Evolutionary conservation across 2,888 invertebrate genomes (phyloP), one percentile per base, ranked within the genome.

Genomic region (Hydrotaea cyrtoneurina): DNA sequence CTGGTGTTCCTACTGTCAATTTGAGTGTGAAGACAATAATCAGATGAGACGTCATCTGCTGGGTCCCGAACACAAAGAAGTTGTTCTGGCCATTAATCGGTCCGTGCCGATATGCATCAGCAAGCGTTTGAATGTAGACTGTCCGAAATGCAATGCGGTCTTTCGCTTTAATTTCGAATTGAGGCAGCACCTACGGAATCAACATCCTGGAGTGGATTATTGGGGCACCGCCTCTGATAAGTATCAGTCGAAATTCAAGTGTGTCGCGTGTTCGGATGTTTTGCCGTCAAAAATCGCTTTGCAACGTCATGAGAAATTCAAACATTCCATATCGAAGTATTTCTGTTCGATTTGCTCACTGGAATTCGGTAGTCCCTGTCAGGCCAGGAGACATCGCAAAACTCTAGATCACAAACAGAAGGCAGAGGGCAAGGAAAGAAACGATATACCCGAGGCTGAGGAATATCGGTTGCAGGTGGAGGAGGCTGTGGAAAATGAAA

Each of bases 21-120:
- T 94, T 86, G 94, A 95, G 90, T 94, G 95, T 87, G 93, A 93
- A 13, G 93, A 94, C 46, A 95, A 95, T 71, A 93, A 94, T 72
- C 93, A 93, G 79, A 96, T 97, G 96, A 93, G 94, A 21, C 90
- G 93, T 13, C 97, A 97, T 89, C 92, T 97, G 87, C 91, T 94
- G 3, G 94, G 95, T 19, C 90, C 93, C 7, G 94, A 94, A 53
- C 97, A 97, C 90, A 94, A 94, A 59, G 96, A 96, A 90, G 95
- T 96, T 0, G 94, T 96, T 0, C 93, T 95, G 2, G 95, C 95
- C 17, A 95, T 97, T 86, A 96, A 96, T 89, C 94, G 96, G 88
- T 96, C 96, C 0, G 96, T 97, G 89, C 97, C 97, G 0, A 95
- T 97, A 71, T 94, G 95, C 39, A 95, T 97, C 80, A 94, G 95